Conservation (phyloP, 1,140 invertebrate genomes). For the Apis florea region DNA sequence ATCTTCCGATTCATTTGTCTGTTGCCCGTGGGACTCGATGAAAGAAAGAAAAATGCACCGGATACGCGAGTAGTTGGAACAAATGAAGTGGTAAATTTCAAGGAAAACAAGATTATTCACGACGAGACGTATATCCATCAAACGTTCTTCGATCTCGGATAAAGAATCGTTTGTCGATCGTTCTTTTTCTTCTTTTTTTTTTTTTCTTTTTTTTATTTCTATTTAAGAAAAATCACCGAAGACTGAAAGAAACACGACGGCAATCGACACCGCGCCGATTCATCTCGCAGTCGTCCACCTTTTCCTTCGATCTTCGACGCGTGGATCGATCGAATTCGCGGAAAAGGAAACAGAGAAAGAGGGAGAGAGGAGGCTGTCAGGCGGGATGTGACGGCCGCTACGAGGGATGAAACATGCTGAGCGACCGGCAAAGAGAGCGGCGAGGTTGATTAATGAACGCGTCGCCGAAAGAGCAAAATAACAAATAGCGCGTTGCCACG, state of each 20-base stretch:
- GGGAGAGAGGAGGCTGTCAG: constrained; percentile 48
- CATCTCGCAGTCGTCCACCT: neutral
- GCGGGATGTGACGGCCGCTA: constrained; percentile 57
- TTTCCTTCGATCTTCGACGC: neutral
- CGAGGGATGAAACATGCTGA: constrained; percentile 72
- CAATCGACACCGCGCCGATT: neutral
- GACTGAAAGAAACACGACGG: neutral
- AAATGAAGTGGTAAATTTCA: neutral
- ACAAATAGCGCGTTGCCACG: constrained; percentile 73
- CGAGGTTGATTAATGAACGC: constrained; percentile 77
- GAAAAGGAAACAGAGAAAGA: neutral
- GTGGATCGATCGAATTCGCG: constrained; percentile 8
- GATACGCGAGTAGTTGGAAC: neutral
- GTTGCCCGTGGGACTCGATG: neutral
- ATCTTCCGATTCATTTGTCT: neutral
- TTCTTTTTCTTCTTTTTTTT: too few relatives aligned
- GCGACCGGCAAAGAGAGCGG: constrained; percentile 64
- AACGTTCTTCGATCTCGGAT: neutral
- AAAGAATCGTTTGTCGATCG: neutral
- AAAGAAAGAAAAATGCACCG: neutral
- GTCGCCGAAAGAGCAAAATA: constrained; percentile 75
- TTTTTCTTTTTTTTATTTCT: too few relatives aligned
- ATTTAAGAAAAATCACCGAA: too few relatives aligned
- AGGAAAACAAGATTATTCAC: too few relatives aligned
- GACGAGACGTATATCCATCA: too few relatives aligned